These are phyloP conservation scores for Syrmaticus mikado DNA, from an alignment of 2,113 vertebrate species.

Conservation along the genomic window DNA sequence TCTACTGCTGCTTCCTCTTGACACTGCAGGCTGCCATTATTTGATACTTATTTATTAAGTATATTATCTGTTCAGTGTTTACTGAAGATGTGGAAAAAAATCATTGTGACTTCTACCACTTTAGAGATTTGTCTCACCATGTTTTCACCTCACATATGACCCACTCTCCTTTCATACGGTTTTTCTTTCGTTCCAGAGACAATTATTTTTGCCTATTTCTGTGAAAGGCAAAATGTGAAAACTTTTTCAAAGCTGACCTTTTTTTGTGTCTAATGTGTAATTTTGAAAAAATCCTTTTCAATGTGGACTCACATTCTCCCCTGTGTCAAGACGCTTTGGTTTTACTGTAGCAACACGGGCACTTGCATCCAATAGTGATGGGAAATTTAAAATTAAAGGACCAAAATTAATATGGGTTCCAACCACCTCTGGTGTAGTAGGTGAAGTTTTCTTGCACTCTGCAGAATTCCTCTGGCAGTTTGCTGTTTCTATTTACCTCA, in stretches of 20 bases:
- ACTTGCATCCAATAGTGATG: background rate
- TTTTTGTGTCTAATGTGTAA: background rate
- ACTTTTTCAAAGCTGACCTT: background rate
- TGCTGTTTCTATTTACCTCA: background rate
- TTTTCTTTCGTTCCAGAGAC: background rate
- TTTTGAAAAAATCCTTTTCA: background rate
- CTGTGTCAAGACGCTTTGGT: background rate
- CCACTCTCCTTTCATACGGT: background rate
- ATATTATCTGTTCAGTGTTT: background rate
- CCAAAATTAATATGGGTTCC: background rate
- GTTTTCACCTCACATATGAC: background rate
- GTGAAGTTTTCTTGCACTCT: background rate
- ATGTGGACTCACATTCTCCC: background rate
- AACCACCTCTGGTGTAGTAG: background rate
- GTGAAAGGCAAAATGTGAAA: background rate
- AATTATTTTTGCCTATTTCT: background rate
- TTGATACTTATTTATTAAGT: background rate
- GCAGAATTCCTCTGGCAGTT: background rate
- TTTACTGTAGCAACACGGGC: background rate
- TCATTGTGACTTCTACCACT: background rate
- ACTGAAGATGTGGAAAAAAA: background rate
- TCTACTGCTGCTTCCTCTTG: background rate
- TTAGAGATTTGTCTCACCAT: background rate
- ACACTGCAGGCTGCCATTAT: background rate
- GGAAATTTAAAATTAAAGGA: constrained; percentile 10